Evolutionary conservation across 1,140 invertebrate species (phyloP).

Genomic region (Brevipalpus yothersi): DNA sequence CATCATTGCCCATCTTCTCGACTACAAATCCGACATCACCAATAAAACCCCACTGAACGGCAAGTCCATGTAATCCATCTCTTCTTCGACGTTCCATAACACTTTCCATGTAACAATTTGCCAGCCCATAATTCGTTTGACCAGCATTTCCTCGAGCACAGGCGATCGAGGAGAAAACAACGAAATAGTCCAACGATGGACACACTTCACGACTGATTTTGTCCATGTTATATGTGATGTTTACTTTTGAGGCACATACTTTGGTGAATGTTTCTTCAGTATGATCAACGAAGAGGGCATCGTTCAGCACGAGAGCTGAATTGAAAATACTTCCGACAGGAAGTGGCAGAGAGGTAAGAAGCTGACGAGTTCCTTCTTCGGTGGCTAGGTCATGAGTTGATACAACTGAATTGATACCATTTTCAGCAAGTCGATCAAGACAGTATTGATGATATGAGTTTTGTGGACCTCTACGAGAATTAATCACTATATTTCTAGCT

Average conservation of each 20-base stretch:
- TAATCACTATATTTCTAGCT: slow-evolving; percentile 53
- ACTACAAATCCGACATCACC: slow-evolving; percentile 77
- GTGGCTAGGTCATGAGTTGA: slow-evolving; percentile 38
- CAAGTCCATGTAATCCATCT: slow-evolving; percentile 42
- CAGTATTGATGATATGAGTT: slow-evolving; percentile 47
- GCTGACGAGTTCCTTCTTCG: slow-evolving; percentile 32
- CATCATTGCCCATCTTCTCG: slow-evolving; percentile 38
- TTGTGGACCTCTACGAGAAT: slow-evolving; percentile 56
- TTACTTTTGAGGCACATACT: slow-evolving; percentile 32
- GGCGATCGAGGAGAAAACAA: slow-evolving; percentile 69
- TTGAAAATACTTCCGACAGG: slow-evolving; percentile 83
- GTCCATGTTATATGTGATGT: slow-evolving; percentile 47
- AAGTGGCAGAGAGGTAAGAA: slow-evolving; percentile 32
- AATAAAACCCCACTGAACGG: slow-evolving; percentile 93
- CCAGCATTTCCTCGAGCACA: background rate
- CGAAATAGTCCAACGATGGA: slow-evolving; percentile 59
- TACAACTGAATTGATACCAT: slow-evolving; percentile 39
- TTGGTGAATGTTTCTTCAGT: slow-evolving; percentile 45
- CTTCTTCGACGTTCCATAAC: slow-evolving; percentile 26
- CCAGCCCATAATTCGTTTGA: slow-evolving; percentile 20
- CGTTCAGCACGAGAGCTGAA: slow-evolving; percentile 54
- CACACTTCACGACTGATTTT: slow-evolving; percentile 40
- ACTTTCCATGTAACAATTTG: slow-evolving; percentile 86
- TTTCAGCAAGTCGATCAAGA: slow-evolving; percentile 31
- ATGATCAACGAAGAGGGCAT: slow-evolving; percentile 69